These are phyloP conservation scores for Hermaeophaga mercurialis DNA, from an alignment of 2,888 invertebrate species.

Conservation along the genomic window DNA sequence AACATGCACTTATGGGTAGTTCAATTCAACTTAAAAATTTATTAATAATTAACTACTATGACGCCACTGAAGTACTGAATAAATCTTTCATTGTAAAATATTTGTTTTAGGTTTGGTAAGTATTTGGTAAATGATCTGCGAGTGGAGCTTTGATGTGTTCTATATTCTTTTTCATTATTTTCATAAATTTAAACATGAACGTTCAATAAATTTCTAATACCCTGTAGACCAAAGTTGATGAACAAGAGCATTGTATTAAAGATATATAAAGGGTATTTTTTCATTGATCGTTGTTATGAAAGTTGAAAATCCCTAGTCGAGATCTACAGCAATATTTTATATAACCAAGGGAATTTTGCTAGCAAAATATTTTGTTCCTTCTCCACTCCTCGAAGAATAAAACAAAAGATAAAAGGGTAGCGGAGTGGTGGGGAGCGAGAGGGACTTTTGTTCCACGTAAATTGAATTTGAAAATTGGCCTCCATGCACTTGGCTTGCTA, in stretches of 20 bases:
- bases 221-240: constrained; percentile 22
- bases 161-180: not conserved
- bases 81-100: too few relatives aligned
- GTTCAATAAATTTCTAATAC: constrained; percentile 12
- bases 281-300: constrained; percentile 44
- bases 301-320: constrained; percentile 45
- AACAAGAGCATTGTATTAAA: constrained; percentile 31
- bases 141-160: too few relatives aligned
- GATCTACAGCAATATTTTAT: constrained; percentile 51
- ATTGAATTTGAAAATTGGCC: constrained; percentile 59
- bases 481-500: constrained; percentile 51
- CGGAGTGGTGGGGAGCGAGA: constrained; percentile 36
- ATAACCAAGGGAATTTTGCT: constrained; percentile 53
- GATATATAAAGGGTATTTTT: constrained; percentile 35
- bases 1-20: too few relatives aligned
- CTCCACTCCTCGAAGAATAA: constrained; percentile 40
- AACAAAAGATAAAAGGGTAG: constrained; percentile 50
- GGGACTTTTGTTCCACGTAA: constrained; percentile 56
- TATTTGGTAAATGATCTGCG: too few relatives aligned
- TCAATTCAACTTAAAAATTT: too few relatives aligned
- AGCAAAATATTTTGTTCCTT: constrained; percentile 49
- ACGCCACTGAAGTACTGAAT: too few relatives aligned
- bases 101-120: too few relatives aligned
- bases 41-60: too few relatives aligned
- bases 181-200: not conserved